Base-by-base conservation (phyloP, 2,888 invertebrate species). In the Sussaba pulchella region DNA sequence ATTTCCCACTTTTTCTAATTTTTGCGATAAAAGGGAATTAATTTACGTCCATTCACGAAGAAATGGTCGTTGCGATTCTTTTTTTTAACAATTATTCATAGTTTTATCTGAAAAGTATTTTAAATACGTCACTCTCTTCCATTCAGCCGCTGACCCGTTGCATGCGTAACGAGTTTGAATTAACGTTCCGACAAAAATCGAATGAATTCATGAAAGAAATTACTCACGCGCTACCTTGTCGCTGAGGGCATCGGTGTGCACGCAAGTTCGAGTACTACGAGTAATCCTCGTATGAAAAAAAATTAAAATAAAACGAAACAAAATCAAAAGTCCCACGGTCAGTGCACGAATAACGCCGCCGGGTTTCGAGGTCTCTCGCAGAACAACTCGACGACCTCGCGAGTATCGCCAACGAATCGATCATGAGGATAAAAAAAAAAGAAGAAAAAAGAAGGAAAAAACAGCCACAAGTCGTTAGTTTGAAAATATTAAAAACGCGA, bases 381-480 rank as follows among this genome's bases (percentile, higher is more conserved):
- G 50, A 21, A 24, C 57, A 41, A 78, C 73, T 47, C 36, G 78
- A 69, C 69, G 78, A 74, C 73, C 78, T 78, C 73, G 78, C 14
- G 41, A 67, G 67, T 67, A 36, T 31, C 19, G 21, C 47, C 31
- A 17, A 1, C 21, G 43, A 50, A 31, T 6, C 31, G 6, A 31
- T 2, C 4, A 31, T 5, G n/a, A 54, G n/a, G 10, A 50, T 6
- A 54, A 54, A 26, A 54, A 26, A 26, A 54, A 54, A n/a, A 2
- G 43, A 67, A 39, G 31, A 39, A 67, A 24, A 21, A 50, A n/a
- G 26, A 54, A 12, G 26, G n/a, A 26, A 54, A 54, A 43, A 2
- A 21, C 14, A 52, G 50, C n/a, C 24, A 2, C 14, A n/a, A 10
- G 43, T 31, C 31, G 19, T 47, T 31, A 14, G 47, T 66, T 36